Percentiles rank a stretch among this genome's conserved stretches.
Evolutionary conservation across 2,797 vertebrate species (phyloP).

Genomic region (Phyllotis vaccarum): DNA sequence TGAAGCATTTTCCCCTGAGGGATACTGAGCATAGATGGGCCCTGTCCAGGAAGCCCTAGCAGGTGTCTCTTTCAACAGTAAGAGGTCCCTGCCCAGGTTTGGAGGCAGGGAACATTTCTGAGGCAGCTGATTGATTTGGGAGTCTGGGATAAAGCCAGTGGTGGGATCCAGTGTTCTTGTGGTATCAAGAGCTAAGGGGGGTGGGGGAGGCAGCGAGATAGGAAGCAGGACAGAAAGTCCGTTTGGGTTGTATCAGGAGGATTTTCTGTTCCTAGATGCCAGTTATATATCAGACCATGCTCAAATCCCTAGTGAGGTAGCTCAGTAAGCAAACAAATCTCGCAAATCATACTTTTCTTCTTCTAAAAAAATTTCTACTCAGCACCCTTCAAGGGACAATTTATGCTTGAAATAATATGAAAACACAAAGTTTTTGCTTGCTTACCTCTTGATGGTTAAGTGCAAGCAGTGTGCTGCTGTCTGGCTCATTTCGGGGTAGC

Average conservation of each 20-base stretch:
- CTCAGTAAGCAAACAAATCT: not conserved
- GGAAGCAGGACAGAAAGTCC: not conserved
- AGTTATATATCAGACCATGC: not conserved
- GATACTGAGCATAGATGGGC: not conserved
- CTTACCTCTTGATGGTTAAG: not conserved
- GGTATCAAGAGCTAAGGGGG: not conserved
- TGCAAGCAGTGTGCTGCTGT: not conserved
- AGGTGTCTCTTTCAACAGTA: not conserved
- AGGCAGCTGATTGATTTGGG: constrained; percentile 40
- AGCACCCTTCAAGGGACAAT: not conserved
- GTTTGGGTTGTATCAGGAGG: not conserved
- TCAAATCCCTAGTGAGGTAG: not conserved
- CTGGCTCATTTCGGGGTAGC: not conserved
- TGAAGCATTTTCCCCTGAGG: constrained; percentile 34
- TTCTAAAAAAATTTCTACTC: not conserved
- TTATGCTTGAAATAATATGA: not conserved
- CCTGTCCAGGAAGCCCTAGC: not conserved
- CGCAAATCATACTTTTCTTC: not conserved
- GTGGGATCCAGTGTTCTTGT: constrained; percentile 37
- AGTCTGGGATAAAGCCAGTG: constrained; percentile 62
- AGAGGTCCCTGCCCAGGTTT: not conserved
- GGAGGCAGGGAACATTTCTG: constrained; percentile 47
- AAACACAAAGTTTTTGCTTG: not conserved
- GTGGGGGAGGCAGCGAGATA: not conserved
- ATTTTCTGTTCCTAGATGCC: not conserved